Base-by-base conservation (phyloP, 2,888 invertebrate genomes). In the Parascotia fuliginaria region DNA sequence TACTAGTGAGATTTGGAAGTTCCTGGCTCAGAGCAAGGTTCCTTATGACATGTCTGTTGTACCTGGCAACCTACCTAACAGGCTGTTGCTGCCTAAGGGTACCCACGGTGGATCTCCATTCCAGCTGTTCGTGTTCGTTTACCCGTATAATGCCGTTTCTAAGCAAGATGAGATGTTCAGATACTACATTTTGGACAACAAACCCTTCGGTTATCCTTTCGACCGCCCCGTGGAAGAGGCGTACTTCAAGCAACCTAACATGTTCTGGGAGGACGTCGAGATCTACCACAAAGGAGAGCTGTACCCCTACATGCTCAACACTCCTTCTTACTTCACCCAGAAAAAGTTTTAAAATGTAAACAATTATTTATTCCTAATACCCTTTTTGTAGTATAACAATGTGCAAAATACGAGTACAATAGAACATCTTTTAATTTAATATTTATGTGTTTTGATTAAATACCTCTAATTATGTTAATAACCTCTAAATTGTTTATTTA, bases 61-160 rank as follows among this genome's bases (percentile, higher is more conserved):
- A 33, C 90, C 94, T 66, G 94, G 92, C 58, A 93, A 93, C 42
- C 93, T 94, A 87, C 96, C 96, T 1, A 92, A 93, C 50, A 94
- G 95, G 60, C 87, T 96, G 40, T 85, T 96, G 73, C 81, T 97
- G 53, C 96, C 97, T 33, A 95, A 93, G 76, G 97, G 97, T 75
- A 94, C 92, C 65, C 85, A 84, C 33, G 93, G 93, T 57, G 96
- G 97, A 40, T 93, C 93, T 83, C 93, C 93, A 40, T 94, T 94
- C 89, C 94, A 94, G 65, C 70, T 96, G 53, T 95, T 93, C 83
- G 93, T 95, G 42, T 90, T 94, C 38, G 92, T 94, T 13, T 93
- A 93, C 64, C 94, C 94, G 27, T 92, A 88, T 66, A 81, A 84
- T 36, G 83, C 89, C 40, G 79, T 83, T 13, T 77, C 86, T 14